Percentiles rank a stretch among this genome's conserved stretches.
These are phyloP conservation scores for Pseudomyrmex concolor DNA, from an alignment of 1,140 invertebrate species.

Conservation along the genomic window DNA sequence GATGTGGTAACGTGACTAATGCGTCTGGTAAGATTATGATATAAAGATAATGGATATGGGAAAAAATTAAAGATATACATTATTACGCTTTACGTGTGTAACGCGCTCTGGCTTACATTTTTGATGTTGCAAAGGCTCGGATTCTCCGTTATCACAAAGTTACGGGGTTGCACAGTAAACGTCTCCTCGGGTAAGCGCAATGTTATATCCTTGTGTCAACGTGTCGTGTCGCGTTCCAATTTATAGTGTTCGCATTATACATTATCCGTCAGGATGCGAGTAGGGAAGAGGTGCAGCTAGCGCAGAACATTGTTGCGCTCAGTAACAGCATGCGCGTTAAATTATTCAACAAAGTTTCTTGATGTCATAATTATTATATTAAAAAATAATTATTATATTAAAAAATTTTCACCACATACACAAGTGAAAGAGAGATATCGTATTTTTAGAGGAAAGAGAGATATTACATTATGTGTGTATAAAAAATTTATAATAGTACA, in stretches of 20 bases:
- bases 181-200: constrained; percentile 42
- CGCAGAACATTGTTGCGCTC: background rate
- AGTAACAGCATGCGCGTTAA: background rate
- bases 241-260: constrained; percentile 47
- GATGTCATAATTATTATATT: background rate
- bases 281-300: background rate
- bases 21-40: background rate
- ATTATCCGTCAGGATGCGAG: constrained; percentile 21
- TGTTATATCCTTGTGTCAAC: constrained; percentile 57
- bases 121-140: constrained; percentile 32
- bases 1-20: background rate
- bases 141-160: constrained; percentile 58
- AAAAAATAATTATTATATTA: background rate
- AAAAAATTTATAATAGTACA: background rate
- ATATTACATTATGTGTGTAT: too few relatives aligned
- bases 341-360: background rate
- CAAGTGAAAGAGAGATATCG: too few relatives aligned
- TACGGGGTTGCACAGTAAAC: constrained; percentile 48
- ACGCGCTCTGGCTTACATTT: constrained; percentile 13
- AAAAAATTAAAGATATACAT: background rate
- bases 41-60: background rate
- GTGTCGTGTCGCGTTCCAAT: constrained; percentile 54
- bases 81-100: background rate
- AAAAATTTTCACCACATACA: background rate
- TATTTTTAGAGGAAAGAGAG: too few relatives aligned